Conservation (phyloP, 2,113 vertebrate species). For the Talpa occidentalis region DNA sequence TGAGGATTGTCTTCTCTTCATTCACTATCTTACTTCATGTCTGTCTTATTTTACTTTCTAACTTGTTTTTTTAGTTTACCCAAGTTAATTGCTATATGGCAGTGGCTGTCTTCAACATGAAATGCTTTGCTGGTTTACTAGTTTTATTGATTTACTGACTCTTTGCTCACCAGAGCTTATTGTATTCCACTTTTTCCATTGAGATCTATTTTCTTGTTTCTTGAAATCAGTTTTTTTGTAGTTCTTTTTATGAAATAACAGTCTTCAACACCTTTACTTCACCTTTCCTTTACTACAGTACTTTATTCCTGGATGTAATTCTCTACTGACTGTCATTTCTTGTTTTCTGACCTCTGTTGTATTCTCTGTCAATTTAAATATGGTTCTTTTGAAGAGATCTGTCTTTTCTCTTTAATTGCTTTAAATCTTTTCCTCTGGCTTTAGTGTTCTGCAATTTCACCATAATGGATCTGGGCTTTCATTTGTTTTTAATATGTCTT, state of each 20-base stretch:
- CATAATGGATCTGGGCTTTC: neutral
- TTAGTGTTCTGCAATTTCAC: neutral
- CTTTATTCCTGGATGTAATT: neutral
- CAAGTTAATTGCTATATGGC: neutral
- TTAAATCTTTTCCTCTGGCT: neutral
- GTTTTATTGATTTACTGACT: neutral
- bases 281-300: neutral
- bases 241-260: neutral
- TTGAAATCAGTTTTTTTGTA: neutral
- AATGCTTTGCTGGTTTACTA: neutral
- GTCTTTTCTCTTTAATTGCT: conserved; percentile 13
- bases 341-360: neutral
- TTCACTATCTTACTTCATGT: neutral
- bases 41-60: neutral
- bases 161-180: neutral
- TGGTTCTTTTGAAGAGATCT: conserved; percentile 1
- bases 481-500: conserved; percentile 28
- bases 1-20: neutral
- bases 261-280: neutral
- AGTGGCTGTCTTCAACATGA: neutral
- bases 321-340: neutral
- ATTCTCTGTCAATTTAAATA: conserved; percentile 8
- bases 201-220: neutral
- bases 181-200: neutral
- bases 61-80: neutral